These are phyloP conservation scores for Griposia aprilina DNA, from an alignment of 2,888 invertebrate genomes.

Conservation along the genomic window DNA sequence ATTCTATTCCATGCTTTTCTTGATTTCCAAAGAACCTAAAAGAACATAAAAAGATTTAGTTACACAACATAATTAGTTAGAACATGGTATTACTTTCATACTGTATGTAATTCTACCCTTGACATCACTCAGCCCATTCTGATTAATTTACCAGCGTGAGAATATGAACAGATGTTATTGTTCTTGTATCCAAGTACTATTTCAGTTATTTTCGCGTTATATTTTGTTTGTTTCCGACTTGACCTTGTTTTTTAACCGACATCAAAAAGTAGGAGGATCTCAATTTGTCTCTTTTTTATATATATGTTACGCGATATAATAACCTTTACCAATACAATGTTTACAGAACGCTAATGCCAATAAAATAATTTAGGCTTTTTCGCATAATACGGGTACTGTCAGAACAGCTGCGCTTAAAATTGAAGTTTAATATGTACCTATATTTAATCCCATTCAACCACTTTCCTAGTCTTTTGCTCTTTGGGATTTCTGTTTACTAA, in stretches of 20 bases:
- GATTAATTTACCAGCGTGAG: slow-evolving; percentile 56
- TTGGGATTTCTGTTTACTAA: background rate
- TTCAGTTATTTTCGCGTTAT: slow-evolving; percentile 7
- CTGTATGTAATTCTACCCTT: slow-evolving; percentile 35
- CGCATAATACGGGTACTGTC: background rate
- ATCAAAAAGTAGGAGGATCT: too few relatives aligned
- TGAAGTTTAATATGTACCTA: background rate
- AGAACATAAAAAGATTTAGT: slow-evolving; percentile 11
- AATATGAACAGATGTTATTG: slow-evolving; percentile 45
- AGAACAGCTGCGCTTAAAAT: background rate
- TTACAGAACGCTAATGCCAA: background rate
- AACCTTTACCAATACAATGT: background rate
- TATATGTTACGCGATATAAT: background rate
- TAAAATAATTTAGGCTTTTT: background rate
- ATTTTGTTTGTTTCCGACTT: background rate
- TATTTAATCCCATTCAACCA: background rate
- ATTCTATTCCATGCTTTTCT: background rate
- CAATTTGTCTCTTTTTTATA: too few relatives aligned
- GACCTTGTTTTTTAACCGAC: background rate
- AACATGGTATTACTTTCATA: slow-evolving; percentile 21
- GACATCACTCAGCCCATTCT: slow-evolving; percentile 31
- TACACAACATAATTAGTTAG: slow-evolving; percentile 9
- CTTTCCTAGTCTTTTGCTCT: background rate
- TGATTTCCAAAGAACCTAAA: slow-evolving; percentile 13
- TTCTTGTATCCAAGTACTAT: slow-evolving; percentile 21